Evolutionary conservation across 1,140 invertebrate species (phyloP), one percentile per base, ranked within the genome.

Genomic region (Nautilus pompilius): DNA sequence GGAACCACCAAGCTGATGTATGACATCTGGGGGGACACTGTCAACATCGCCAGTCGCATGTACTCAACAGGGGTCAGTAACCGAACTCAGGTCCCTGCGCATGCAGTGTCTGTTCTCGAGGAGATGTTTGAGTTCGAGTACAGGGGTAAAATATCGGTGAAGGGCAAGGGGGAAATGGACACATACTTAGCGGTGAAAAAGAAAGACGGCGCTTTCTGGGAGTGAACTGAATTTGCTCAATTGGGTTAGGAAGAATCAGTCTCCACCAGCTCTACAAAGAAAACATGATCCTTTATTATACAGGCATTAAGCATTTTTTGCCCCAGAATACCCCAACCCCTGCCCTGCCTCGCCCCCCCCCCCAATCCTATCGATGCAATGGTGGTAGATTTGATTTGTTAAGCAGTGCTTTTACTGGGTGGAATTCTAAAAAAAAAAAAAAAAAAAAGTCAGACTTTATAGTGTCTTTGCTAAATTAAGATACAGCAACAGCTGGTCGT

Each of bases 21-120:
- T 70, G 96, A 98, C 80, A 98, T 99, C 58, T 99, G 96, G 96
- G 96, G 96, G 0, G 95, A 99, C 82, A 94, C 96, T 0, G 95
- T 98, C 0, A 99, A 99, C 82, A 96, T 98, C 58, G 94, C 96
- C 0, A 95, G 92, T 4, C 84, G 96, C 58, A 97, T 88, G 96
- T 96, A 99, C 77, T 95, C 93, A 5, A 84, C 81, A n/a, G 83
- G 82, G 0, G 71, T 96, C 0, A 86, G 88, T 5, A 91, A 92
- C 59, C 85, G 89, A 58, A 94, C 96, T 67, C 95, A 98, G 80
- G 88, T 96, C 8, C 89, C 83, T 5, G 75, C 82, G 56, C 66
- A 68, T 17, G 73, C 76, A 17, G 76, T 73, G 3, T 68, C 73
- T 13, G 48, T 89, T 3, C 81, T 96, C 0, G 79, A 85, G 2